Evolutionary conservation across 2,797 vertebrate species (phyloP), one percentile per base, ranked within the genome.

Genomic region (Telmatherina bonti): DNA sequence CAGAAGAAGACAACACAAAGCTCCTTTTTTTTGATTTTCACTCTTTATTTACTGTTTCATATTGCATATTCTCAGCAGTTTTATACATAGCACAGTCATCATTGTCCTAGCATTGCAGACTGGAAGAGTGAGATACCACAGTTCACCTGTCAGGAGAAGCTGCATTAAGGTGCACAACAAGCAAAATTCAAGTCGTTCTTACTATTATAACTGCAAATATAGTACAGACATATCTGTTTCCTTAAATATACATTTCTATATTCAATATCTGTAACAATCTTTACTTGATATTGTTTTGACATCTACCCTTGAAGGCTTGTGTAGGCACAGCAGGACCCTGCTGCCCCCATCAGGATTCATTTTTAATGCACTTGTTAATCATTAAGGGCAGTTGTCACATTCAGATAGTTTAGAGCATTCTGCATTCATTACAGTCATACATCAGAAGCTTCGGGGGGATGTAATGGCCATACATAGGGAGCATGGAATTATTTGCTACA

Each of bases 291-390:
- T 80, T 72, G 51, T 74, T 81, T 84, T 85, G 77, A 91, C 87
- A 86, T 89, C 81, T 87, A 66, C 83, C 88, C 79, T 86, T 77
- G 76, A 90, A 90, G 90, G 85, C 85, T 82, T 45, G 43, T 80
- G 72, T 74, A 79, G 83, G 75, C 69, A 71, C 79, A 85, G 76
- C 79, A 78, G 78, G 79, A 68, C 83, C 64, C 82, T 76, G 79
- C 72, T 5, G 70, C 47, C 57, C 74, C 70, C 7, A n/a, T 74
- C 80, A 73, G 79, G 84, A 86, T 80, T 82, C 56, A 38, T 84
- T 91, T 93, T 96, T 93, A 96, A 96, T 96, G 96, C 95, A 97
- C 96, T 96, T 97, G 92, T 88, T 89, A 87, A 83, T 77, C 29
- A 71, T 88, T 91, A 91, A 90, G 91, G 92, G 90, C 62, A 45